A percentile compares a stretch with the other conserved stretches of the same genome.
Conservation (phyloP, 1,140 invertebrate genomes). For the Neodiprion virginianus region DNA sequence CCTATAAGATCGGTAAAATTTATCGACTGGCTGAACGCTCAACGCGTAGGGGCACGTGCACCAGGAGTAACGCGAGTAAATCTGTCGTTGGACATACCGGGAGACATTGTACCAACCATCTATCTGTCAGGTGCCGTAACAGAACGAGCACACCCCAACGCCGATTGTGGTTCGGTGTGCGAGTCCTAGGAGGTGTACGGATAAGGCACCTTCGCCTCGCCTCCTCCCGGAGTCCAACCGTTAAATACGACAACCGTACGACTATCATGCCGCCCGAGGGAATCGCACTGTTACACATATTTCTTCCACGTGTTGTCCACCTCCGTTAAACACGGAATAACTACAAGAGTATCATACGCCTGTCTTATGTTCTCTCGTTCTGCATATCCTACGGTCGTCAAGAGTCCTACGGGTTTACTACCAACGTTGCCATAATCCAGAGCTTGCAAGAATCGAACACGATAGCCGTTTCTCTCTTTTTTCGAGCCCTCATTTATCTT, state of each 20-base stretch:
- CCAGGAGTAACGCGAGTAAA: background rate
- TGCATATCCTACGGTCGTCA: background rate
- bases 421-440: too few species aligned
- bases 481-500: background rate
- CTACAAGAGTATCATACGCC: too few species aligned
- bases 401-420: too few species aligned
- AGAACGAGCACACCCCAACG: background rate
- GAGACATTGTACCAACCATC: background rate
- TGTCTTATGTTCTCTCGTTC: background rate
- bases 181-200: too few species aligned
- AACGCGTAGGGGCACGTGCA: constrained; percentile 3
- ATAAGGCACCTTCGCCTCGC: too few species aligned
- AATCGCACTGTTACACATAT: constrained; percentile 1
- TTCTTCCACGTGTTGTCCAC: background rate
- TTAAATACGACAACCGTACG: constrained; percentile 1
- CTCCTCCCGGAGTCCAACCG: background rate
- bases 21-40: background rate
- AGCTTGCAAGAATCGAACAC: background rate
- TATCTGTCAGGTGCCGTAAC: constrained; percentile 4
- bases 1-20: background rate
- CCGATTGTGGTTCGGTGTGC: too few species aligned
- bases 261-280: background rate
- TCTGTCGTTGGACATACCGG: constrained; percentile 5
- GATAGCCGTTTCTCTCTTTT: background rate
- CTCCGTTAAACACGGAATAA: background rate